A percentile compares a stretch with the other conserved stretches of the same genome.
Conservation (phyloP, 2,888 invertebrate genomes). For the Chirona hameri region DNA sequence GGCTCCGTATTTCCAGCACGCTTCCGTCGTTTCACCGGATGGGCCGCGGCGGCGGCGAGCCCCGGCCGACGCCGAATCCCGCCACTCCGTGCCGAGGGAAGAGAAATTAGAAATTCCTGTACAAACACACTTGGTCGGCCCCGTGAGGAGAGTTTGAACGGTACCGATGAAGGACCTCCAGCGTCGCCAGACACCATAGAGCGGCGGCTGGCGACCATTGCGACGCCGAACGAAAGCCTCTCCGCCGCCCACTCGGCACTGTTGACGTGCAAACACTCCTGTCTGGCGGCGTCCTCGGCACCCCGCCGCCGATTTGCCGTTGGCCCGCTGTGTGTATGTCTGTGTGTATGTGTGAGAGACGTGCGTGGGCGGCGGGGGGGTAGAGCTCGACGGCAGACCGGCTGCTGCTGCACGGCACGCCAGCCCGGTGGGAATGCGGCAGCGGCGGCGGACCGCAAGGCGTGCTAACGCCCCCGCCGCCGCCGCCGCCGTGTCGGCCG, state of each 20-base stretch:
- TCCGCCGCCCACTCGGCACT: not conserved
- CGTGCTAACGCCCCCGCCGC: not conserved
- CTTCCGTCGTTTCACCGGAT: not conserved
- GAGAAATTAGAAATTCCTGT: not conserved
- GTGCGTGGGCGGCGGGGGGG: not conserved
- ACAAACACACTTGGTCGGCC: not conserved
- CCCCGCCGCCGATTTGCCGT: no score
- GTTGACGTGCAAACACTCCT: no score
- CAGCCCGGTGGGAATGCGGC: not conserved
- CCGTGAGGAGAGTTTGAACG: not conserved
- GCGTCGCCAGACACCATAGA: no score
- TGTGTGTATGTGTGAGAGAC: no score
- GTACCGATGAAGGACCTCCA: no score
- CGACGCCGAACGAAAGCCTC: not conserved
- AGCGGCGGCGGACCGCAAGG: not conserved
- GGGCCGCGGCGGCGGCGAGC: not conserved
- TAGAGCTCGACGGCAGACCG: not conserved
- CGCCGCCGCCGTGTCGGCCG: not conserved
- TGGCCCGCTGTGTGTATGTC: no score
- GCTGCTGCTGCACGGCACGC: not conserved
- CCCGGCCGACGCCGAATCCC: not conserved
- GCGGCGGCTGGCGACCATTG: no score
- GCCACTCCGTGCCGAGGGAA: not conserved
- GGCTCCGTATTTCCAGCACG: not conserved
- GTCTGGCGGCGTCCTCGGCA: no score